phyloP scores from a whole-genome alignment of 2,113 vertebrate species.

The Sisor rabdophorus region DNA sequence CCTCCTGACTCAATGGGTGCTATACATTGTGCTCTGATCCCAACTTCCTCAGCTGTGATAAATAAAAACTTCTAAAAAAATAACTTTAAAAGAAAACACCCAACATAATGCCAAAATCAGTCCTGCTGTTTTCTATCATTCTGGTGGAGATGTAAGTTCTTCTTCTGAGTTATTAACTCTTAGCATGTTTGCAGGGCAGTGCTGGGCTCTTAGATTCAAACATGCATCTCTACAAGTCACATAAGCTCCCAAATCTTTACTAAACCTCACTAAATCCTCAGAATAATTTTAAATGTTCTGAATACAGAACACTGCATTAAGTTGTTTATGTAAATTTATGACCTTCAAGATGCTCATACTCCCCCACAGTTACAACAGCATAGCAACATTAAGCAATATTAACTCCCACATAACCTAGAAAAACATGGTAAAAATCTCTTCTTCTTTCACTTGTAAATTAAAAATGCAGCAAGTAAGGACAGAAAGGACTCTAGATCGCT shows the following conservation, averaged over 20 bases:
- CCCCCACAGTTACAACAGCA: background rate
- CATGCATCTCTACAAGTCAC: background rate
- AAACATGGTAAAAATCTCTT: background rate
- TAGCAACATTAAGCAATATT: background rate
- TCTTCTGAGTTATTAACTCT: background rate
- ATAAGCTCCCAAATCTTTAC: background rate
- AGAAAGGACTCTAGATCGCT: background rate
- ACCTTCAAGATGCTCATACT: background rate
- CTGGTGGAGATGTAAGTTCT: background rate
- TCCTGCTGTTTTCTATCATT: no score
- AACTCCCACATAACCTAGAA: background rate
- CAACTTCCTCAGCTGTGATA: no score
- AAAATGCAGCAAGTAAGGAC: background rate
- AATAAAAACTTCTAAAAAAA: no score
- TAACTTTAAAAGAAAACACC: no score
- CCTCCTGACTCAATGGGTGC: no score
- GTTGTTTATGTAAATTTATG: background rate
- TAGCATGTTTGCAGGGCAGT: background rate
- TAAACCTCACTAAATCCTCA: background rate
- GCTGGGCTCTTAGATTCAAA: background rate
- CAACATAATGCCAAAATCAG: no score
- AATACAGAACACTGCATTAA: background rate
- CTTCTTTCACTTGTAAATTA: slow-evolving; percentile 6
- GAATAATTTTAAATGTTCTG: background rate
- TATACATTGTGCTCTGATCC: no score